Base-by-base conservation (phyloP, 2,797 vertebrate species). In the Dermochelys coriacea region DNA sequence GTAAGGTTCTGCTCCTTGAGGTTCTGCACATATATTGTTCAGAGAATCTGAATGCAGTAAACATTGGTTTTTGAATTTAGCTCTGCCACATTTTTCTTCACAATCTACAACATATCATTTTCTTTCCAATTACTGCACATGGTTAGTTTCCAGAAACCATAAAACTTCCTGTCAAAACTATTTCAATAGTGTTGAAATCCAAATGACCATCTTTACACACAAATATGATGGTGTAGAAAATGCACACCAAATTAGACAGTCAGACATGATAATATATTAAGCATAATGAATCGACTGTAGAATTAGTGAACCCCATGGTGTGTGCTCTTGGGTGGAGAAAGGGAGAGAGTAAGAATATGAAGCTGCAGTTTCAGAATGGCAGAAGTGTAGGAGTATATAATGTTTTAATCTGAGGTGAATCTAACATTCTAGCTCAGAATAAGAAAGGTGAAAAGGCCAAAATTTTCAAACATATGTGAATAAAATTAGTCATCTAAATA, bases 161-260 rank as follows among this genome's bases (percentile, higher is more conserved):
- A 85, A 93, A 78, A 54, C 37, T 88, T 88, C 78, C 87, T 92
- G n/a, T 84, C 78, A 89, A 92, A 91, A 91, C 4, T 64, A 84
- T n/a, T 88, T 81, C 54, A 61, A 55, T 51, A 75, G 16, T 47
- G 16, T 54, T 74, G 74, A 50, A 86, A 92, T 80, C 51, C 49
- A 80, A 93, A 93, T 75, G 85, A 87, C 49, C 54, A 83, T 25
- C 49, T 86, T 61, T 93, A 90, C 74, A 68, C 41, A 84, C 75
- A 51, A 95, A 74, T 47, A 51, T 87, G 57, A 55, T 47, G 49
- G 74, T n/a, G 51, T 71, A 55, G 50, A 79, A 87, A 15, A 12
- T 85, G 51, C 52, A 57, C 54, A 74, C 27, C 78, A 82, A 86
- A 34, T 31, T 34, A 49, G 34, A 89, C n/a, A 84, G 57, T 82